Conservation (phyloP, 35 echinoderm and acorn worm genomes). For the Stichopus chloronotus region DNA sequence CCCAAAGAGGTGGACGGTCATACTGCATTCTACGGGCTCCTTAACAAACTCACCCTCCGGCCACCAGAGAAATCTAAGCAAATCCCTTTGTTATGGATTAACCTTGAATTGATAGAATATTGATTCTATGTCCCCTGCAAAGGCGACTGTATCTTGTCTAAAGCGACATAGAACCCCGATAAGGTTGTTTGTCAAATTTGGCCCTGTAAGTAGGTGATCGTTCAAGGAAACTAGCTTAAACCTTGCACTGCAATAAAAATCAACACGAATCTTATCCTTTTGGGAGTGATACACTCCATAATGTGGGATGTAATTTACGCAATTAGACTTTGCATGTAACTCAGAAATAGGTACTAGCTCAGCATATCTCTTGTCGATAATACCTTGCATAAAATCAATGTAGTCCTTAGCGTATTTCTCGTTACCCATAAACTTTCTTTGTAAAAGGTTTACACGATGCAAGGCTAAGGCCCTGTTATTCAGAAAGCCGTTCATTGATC, state of each 20-base stretch:
- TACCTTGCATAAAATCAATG: conserved; percentile 30
- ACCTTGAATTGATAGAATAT: conserved; percentile 72
- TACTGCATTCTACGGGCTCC: conserved; percentile 31
- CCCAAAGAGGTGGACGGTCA: conserved; percentile 65
- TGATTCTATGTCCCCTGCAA: conserved; percentile 59
- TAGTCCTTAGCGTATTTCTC: conserved; percentile 37
- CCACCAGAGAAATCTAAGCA: conserved; percentile 69
- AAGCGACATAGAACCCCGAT: conserved; percentile 58
- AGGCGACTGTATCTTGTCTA: conserved; percentile 57
- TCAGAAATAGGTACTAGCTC: conserved; percentile 7
- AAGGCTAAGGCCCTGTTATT: conserved; percentile 21
- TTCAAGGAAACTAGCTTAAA: conserved; percentile 26
- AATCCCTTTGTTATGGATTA: conserved; percentile 54
- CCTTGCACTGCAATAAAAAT: conserved; percentile 67
- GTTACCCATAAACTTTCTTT: no score
- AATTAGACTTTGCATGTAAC: conserved; percentile 53
- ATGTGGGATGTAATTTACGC: no score
- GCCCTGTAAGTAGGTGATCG: conserved; percentile 39
- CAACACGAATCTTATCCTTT: conserved; percentile 67
- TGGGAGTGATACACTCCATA: conserved; percentile 73
- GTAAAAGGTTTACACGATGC: no score
- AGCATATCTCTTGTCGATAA: no score
- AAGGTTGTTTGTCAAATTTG: conserved; percentile 31
- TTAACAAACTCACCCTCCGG: conserved; percentile 33
- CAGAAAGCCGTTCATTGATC: neutral